phyloP scores from a whole-genome alignment of 2,888 invertebrate genomes.

The Cerceris rybyensis region DNA sequence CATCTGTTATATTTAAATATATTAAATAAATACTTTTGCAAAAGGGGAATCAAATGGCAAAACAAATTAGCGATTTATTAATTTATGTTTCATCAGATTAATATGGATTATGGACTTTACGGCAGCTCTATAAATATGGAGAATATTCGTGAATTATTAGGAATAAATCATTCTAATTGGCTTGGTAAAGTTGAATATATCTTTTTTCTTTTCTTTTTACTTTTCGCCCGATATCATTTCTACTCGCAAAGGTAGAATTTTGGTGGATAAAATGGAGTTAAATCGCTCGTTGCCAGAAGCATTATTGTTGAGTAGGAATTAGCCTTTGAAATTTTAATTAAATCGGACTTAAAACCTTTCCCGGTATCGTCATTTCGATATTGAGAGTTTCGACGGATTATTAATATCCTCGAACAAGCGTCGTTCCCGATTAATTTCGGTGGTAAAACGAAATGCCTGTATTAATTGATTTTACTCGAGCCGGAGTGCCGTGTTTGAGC shows the following conservation, averaged over 20 bases:
- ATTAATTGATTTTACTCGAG: constrained; percentile 54
- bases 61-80: no score
- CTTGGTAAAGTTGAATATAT: no score
- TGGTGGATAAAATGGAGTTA: constrained; percentile 34
- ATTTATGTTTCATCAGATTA: no score
- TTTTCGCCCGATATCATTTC: neutral
- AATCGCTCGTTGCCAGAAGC: constrained; percentile 15
- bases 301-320: neutral
- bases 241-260: constrained; percentile 28
- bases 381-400: neutral
- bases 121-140: no score
- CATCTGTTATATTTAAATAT: no score
- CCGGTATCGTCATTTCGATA: neutral
- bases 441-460: constrained; percentile 18
- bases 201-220: constrained; percentile 11
- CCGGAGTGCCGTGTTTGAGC: constrained; percentile 31
- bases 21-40: no score
- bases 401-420: neutral
- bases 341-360: constrained; percentile 5
- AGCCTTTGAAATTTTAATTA: constrained; percentile 27
- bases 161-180: no score
- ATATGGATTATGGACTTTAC: no score
- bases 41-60: no score
- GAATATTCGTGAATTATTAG: no score
- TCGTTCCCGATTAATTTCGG: neutral